These are phyloP conservation scores for Ammodramus savannarum DNA, from an alignment of 2,113 vertebrate species.

Conservation along the genomic window DNA sequence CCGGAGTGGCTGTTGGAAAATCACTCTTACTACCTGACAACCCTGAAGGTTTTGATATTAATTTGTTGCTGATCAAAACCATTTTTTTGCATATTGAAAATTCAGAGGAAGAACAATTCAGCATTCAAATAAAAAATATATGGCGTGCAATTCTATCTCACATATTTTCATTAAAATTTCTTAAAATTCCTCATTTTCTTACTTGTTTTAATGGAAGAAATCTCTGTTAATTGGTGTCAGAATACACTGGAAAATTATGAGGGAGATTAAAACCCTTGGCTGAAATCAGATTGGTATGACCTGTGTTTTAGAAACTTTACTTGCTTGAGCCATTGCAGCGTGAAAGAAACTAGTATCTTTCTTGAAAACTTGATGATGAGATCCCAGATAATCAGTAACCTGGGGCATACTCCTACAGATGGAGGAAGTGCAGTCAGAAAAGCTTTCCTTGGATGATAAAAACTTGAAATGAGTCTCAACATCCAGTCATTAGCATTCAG, in stretches of 20 bases:
- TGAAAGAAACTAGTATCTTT: not conserved
- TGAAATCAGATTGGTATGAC: not conserved
- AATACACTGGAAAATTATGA: not conserved
- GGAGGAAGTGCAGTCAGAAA: not conserved
- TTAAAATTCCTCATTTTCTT: not conserved
- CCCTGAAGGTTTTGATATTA: not conserved
- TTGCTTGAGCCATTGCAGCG: not conserved
- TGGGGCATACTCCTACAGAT: not conserved
- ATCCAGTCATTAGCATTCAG: not conserved
- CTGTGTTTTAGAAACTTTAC: not conserved
- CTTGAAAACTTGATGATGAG: not conserved
- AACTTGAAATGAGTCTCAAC: not conserved
- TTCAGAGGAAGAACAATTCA: not conserved
- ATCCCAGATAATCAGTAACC: conserved; percentile 17
- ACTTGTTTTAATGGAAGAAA: not conserved
- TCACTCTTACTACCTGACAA: not conserved
- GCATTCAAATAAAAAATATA: not conserved
- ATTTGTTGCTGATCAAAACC: not conserved
- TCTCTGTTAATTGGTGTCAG: not conserved
- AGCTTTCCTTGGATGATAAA: not conserved
- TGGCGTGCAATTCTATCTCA: not conserved
- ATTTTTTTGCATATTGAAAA: not conserved
- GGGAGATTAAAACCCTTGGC: not conserved
- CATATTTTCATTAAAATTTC: not conserved
- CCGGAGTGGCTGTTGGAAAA: not conserved